Evolutionary conservation across 2,113 vertebrate genomes (phyloP).

Genomic region (Protomyctophum bolini): DNA sequence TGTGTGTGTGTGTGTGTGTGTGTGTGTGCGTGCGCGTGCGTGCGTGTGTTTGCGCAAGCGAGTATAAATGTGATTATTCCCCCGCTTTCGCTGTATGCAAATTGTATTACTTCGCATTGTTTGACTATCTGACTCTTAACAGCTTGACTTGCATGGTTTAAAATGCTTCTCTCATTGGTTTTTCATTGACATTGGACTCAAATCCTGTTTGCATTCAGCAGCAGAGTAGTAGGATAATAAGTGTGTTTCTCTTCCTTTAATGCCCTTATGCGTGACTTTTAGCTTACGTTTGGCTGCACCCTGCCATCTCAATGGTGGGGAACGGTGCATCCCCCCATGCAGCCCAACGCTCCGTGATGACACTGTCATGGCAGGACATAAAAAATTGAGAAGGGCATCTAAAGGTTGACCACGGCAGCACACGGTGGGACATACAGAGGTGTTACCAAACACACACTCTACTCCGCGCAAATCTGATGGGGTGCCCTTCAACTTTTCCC

Average conservation of each 20-base stretch:
- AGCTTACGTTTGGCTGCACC: slow-evolving; percentile 28
- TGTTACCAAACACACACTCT: slow-evolving; percentile 37
- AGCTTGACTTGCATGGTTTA: slow-evolving; percentile 25
- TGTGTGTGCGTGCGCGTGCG: background rate
- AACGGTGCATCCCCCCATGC: slow-evolving; percentile 15
- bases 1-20: background rate
- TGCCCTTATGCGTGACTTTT: slow-evolving; percentile 39
- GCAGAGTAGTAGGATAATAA: slow-evolving; percentile 13
- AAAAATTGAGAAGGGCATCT: slow-evolving; percentile 61
- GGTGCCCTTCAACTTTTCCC: slow-evolving; percentile 44
- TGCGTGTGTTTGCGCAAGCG: slow-evolving; percentile 48
- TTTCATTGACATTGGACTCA: slow-evolving; percentile 24
- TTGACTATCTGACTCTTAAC: slow-evolving; percentile 56
- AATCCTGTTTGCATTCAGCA: background rate
- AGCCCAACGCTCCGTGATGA: slow-evolving; percentile 39
- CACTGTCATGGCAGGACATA: slow-evolving; percentile 48
- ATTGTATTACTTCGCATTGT: slow-evolving; percentile 76
- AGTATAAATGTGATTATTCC: slow-evolving; percentile 70
- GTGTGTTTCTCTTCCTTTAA: slow-evolving; percentile 22
- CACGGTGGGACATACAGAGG: slow-evolving; percentile 52
- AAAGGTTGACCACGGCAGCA: slow-evolving; percentile 44
- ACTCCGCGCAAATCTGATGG: slow-evolving; percentile 37
- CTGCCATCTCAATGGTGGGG: slow-evolving; percentile 1
- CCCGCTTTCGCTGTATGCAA: slow-evolving; percentile 68
- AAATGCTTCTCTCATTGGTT: slow-evolving; percentile 25